A percentile compares a stretch with the other conserved stretches of the same genome.
These are phyloP conservation scores for Lepidurus arcticus DNA, from an alignment of 1,140 invertebrate genomes.

Conservation along the genomic window DNA sequence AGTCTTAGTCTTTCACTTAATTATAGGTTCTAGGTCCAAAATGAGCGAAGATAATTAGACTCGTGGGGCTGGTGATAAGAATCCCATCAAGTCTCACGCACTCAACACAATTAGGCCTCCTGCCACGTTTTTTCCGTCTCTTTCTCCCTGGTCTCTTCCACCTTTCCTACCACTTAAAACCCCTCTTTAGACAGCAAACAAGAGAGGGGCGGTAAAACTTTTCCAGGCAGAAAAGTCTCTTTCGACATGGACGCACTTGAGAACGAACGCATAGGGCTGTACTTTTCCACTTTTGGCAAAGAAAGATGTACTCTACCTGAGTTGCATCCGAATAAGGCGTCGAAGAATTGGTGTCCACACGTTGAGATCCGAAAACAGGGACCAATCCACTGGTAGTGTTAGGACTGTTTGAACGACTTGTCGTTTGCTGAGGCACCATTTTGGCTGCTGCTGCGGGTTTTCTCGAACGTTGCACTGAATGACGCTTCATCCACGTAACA, in stretches of 20 bases:
- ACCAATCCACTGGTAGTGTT: conserved; percentile 42
- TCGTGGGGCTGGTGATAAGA: not conserved
- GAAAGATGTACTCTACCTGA: conserved; percentile 60
- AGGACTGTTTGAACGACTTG: conserved; percentile 43
- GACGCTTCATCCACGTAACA: conserved; percentile 19
- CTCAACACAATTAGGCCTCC: not conserved
- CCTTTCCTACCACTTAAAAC: no score
- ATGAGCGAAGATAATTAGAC: not conserved
- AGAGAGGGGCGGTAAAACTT: not conserved
- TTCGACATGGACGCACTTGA: no score
- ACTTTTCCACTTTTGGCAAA: not conserved
- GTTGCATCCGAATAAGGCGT: conserved; percentile 95
- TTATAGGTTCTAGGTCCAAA: not conserved
- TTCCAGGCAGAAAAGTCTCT: not conserved
- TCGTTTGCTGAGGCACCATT: conserved; percentile 56
- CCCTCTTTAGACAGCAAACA: not conserved
- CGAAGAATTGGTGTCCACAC: conserved; percentile 78
- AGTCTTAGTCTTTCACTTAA: not conserved
- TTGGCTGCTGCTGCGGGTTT: conserved; percentile 35
- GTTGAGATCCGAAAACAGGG: conserved; percentile 71
- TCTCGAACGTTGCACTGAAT: conserved; percentile 26
- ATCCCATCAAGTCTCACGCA: not conserved
- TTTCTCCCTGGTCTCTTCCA: not conserved
- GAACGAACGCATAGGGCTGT: no score
- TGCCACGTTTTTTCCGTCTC: not conserved